Evolutionary conservation across 2,888 invertebrate genomes (phyloP).

Genomic region (Micoletzkya japonica): DNA sequence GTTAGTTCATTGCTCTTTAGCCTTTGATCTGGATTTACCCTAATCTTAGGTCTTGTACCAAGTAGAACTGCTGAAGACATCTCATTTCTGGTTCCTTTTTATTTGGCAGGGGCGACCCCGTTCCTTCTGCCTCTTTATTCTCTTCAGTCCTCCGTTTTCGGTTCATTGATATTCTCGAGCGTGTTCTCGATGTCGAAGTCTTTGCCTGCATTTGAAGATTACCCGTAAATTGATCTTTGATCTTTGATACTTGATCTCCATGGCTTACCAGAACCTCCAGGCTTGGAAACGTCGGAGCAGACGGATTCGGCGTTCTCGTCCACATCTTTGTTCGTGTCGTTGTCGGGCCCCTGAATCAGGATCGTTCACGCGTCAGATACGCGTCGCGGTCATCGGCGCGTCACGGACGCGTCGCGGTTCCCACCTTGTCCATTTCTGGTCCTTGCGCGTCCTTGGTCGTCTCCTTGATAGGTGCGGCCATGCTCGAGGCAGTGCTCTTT

Average conservation of each 20-base stretch:
- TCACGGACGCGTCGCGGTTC: no score
- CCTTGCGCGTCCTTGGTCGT: slow-evolving; percentile 43
- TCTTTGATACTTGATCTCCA: neutral
- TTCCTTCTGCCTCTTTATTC: neutral
- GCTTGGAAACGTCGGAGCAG: slow-evolving; percentile 28
- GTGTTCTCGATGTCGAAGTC: slow-evolving; percentile 54
- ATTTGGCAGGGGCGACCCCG: neutral
- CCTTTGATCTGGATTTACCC: no score
- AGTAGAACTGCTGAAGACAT: no score
- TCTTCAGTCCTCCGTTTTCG: slow-evolving; percentile 7
- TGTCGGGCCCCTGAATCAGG: slow-evolving; percentile 13
- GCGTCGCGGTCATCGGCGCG: neutral
- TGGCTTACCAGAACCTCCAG: slow-evolving; percentile 26
- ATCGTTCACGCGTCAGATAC: neutral
- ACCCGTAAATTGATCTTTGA: no score
- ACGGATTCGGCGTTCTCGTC: slow-evolving; percentile 39
- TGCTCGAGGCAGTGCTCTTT: slow-evolving; percentile 30
- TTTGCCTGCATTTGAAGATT: slow-evolving; percentile 35
- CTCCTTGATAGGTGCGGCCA: slow-evolving; percentile 28
- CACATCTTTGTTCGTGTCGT: slow-evolving; percentile 39
- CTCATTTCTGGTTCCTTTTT: neutral
- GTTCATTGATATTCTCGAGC: slow-evolving; percentile 34
- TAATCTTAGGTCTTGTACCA: neutral
- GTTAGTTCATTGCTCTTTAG: slow-evolving; percentile 65
- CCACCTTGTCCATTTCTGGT: slow-evolving; percentile 34